Evolutionary conservation across 2,113 vertebrate species (phyloP).

Genomic region (Axis porcinus): DNA sequence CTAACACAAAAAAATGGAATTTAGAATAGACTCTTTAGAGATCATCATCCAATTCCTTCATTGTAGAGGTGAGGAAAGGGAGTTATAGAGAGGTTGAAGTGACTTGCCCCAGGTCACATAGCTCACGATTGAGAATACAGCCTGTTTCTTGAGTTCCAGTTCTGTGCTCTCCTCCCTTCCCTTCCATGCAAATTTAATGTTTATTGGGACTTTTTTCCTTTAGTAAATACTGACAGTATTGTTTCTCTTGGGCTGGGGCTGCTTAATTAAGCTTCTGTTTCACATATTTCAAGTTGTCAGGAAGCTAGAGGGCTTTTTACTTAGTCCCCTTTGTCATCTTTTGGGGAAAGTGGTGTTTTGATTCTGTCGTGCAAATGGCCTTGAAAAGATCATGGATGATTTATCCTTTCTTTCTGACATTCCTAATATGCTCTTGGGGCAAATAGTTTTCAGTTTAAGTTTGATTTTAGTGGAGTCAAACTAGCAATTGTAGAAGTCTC

Average conservation of each 20-base stretch:
- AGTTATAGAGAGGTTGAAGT: background rate
- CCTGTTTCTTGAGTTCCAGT: background rate
- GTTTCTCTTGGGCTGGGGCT: background rate
- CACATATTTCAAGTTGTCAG: background rate
- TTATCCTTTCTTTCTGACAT: background rate
- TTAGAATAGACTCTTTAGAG: background rate
- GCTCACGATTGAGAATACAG: background rate
- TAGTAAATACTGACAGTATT: background rate
- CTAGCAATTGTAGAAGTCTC: background rate
- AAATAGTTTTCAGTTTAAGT: background rate
- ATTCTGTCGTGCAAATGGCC: background rate
- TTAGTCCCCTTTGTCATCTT: background rate
- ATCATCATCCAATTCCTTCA: background rate
- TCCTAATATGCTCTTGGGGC: background rate
- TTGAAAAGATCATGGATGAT: background rate
- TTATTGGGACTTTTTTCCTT: background rate
- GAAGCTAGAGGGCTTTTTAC: background rate
- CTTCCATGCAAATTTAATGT: background rate
- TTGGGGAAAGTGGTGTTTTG: background rate
- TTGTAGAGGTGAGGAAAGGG: background rate
- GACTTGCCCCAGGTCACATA: background rate
- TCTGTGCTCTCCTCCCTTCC: background rate
- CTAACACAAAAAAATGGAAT: background rate
- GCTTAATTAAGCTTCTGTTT: background rate
- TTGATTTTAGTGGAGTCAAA: background rate